phyloP scores from a whole-genome alignment of 1,140 invertebrate species.

The Brachionus asplanchnoidis region DNA sequence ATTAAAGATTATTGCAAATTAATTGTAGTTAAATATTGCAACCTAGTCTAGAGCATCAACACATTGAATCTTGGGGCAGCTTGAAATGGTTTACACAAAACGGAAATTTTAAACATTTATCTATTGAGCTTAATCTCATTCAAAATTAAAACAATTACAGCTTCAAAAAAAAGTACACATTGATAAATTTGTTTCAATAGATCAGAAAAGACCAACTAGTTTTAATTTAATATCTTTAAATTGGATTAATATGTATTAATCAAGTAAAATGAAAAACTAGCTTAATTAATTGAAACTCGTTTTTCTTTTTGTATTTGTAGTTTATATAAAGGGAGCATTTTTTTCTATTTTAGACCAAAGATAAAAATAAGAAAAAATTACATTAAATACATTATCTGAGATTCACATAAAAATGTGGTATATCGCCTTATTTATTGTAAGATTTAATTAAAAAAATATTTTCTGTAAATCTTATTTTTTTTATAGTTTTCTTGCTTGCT shows the following conservation, averaged over 20 bases:
- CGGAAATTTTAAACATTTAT: constrained; percentile 5
- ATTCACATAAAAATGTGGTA: neutral
- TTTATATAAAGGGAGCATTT: constrained; percentile 11
- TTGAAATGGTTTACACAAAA: neutral
- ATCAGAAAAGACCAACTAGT: neutral
- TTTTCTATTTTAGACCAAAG: neutral
- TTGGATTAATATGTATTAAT: constrained; percentile 25
- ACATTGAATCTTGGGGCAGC: neutral
- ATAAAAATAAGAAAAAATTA: neutral
- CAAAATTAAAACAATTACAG: constrained; percentile 9
- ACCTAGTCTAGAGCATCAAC: neutral
- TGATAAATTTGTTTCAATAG: constrained; percentile 8
- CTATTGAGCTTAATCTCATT: constrained; percentile 27
- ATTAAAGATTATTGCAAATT: neutral
- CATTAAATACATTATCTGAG: neutral
- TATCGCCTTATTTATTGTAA: neutral
- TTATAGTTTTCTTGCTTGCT: neutral
- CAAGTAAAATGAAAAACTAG: neutral
- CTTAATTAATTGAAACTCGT: neutral
- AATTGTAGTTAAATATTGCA: constrained; percentile 21
- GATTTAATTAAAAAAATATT: neutral
- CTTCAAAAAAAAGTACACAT: neutral
- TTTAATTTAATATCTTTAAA: constrained; percentile 19
- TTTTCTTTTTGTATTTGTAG: neutral
- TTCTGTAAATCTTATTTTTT: neutral